Evolutionary conservation across 2,797 vertebrate genomes (phyloP).

Genomic region (Cryptoblepharus egeriae): DNA sequence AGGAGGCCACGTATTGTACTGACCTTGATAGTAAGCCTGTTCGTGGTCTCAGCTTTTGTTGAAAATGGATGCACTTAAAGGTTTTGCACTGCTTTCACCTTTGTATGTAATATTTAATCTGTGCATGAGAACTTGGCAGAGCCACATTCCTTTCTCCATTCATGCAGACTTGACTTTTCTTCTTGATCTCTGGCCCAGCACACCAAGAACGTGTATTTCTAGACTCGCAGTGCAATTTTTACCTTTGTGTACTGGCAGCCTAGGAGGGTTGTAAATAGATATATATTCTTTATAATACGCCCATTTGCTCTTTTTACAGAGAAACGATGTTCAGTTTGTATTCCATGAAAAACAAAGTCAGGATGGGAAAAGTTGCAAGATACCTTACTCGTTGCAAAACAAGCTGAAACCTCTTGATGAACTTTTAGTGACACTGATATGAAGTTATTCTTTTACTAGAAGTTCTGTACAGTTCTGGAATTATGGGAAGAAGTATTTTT

Average conservation of each 20-base stretch:
- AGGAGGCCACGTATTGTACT: too few relatives aligned
- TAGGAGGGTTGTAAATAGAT: too few relatives aligned
- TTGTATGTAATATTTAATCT: too few relatives aligned
- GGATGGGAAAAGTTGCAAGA: not conserved
- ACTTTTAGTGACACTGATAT: not conserved
- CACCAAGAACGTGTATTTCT: not conserved
- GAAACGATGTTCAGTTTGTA: too few relatives aligned
- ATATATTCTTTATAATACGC: slow-evolving; percentile 44
- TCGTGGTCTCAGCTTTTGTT: too few relatives aligned
- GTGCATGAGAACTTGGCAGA: not conserved
- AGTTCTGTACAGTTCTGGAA: not conserved
- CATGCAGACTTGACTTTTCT: not conserved
- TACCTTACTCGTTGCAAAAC: not conserved
- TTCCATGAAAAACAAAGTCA: not conserved
- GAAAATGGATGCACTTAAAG: too few relatives aligned
- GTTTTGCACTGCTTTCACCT: too few relatives aligned
- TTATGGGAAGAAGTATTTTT: too few relatives aligned
- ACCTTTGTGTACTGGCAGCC: not conserved
- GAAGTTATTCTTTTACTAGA: not conserved
- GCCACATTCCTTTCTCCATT: not conserved
- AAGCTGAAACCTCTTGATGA: not conserved
- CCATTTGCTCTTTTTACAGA: not conserved
- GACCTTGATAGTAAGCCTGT: too few relatives aligned
- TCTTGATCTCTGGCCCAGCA: too few relatives aligned
- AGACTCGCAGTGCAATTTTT: not conserved